A percentile compares a stretch with the other conserved stretches of the same genome.
phyloP scores from a whole-genome alignment of 2,797 vertebrate species.

The Gadopsis bispinosus region DNA sequence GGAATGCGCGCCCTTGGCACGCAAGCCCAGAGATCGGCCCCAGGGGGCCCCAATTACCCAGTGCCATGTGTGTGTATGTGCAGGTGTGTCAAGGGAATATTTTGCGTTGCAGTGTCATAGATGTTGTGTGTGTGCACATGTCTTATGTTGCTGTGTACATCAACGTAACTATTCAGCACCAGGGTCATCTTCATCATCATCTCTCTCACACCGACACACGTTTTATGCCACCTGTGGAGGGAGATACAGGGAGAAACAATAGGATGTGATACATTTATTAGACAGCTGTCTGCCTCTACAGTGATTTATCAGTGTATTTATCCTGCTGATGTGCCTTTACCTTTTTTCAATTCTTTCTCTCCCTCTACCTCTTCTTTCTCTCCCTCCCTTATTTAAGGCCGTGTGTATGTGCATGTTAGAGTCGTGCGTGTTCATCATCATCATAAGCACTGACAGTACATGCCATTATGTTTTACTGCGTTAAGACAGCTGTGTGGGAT shows the following conservation, averaged over 20 bases:
- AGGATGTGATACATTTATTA: slow-evolving; percentile 62
- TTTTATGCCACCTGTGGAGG: slow-evolving; percentile 63
- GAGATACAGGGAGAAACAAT: slow-evolving; percentile 67
- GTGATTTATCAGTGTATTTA: slow-evolving; percentile 78
- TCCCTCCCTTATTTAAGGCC: slow-evolving; percentile 22
- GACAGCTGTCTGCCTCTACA: slow-evolving; percentile 59
- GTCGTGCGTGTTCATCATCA: slow-evolving; percentile 52
- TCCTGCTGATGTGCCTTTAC: slow-evolving; percentile 66
- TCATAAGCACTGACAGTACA: slow-evolving; percentile 42
- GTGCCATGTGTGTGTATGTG: slow-evolving; percentile 46
- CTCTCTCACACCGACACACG: slow-evolving; percentile 5
- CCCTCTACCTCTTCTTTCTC: slow-evolving; percentile 12
- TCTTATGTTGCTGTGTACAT: slow-evolving; percentile 35
- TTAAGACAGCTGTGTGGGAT: slow-evolving; percentile 28
- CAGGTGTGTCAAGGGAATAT: slow-evolving; percentile 49
- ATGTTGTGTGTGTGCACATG: slow-evolving; percentile 45
- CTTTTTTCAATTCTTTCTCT: slow-evolving; percentile 37
- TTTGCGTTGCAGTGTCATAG: slow-evolving; percentile 32
- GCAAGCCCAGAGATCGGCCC: slow-evolving; percentile 56
- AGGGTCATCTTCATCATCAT: slow-evolving; percentile 73
- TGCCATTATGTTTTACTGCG: slow-evolving; percentile 40
- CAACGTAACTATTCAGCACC: slow-evolving; percentile 74
- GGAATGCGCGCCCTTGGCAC: slow-evolving; percentile 77
- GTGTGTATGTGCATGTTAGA: slow-evolving; percentile 36
- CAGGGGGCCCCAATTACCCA: slow-evolving; percentile 69